phyloP scores from a whole-genome alignment of 1,140 invertebrate species.

The Portunus trituberculatus region DNA sequence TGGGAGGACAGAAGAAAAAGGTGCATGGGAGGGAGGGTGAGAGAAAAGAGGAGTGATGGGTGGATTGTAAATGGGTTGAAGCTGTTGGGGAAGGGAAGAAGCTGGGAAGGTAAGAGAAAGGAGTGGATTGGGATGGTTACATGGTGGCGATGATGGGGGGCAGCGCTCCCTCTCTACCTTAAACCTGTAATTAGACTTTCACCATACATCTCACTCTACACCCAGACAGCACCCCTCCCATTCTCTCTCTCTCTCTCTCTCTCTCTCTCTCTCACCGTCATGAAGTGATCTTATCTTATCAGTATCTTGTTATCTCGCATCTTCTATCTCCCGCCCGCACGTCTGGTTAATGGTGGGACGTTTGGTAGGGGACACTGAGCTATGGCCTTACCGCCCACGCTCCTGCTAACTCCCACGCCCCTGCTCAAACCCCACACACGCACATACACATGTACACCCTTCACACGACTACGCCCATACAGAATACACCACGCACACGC shows the following conservation, averaged over 20 bases:
- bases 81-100: background rate
- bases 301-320: background rate
- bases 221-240: background rate
- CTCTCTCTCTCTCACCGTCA: background rate
- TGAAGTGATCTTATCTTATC: slow-evolving; percentile 7
- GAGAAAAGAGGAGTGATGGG: background rate
- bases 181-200: slow-evolving; percentile 38
- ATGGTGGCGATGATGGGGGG: background rate
- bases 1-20: background rate
- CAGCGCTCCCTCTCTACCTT: background rate
- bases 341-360: background rate
- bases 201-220: slow-evolving; percentile 25
- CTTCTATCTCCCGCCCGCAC: background rate
- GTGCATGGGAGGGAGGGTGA: background rate
- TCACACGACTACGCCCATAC: background rate
- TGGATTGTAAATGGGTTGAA: background rate
- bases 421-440: background rate
- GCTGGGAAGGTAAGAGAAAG: background rate
- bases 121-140: background rate
- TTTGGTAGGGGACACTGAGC: slow-evolving; percentile 1
- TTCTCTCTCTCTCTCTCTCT: background rate
- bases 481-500: background rate
- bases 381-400: background rate
- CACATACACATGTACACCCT: background rate
- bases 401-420: background rate